Base-by-base conservation (phyloP, 2,888 invertebrate species). In the Catocala sponsa region DNA sequence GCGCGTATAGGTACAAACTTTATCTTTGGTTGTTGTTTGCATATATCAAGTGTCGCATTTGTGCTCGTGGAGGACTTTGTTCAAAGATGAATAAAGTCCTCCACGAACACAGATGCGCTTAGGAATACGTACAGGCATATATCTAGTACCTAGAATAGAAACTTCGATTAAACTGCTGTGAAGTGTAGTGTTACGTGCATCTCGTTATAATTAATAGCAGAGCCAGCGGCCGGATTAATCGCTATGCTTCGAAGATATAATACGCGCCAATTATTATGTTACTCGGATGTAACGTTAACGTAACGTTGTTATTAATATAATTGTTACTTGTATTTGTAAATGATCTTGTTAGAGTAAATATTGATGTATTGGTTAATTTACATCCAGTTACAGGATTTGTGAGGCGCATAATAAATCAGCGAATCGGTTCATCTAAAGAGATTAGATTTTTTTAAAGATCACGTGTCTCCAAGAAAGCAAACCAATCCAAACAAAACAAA, bases 91-190 rank as follows among this genome's bases (percentile, higher is more conserved):
- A n/a, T n/a, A n/a, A n/a, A n/a, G n/a, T n/a, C n/a, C n/a, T n/a
- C n/a, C n/a, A n/a, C n/a, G n/a, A n/a, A n/a, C n/a, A n/a, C n/a
- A n/a, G n/a, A n/a, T n/a, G 47, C 12, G 25, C 13, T 13, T 33
- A 48, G 7, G 10, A 1, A 33, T 25, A 12, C 32, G 11, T 42
- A 11, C 15, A 41, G 13, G 35, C 15, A 43, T 52, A 15, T 47
- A 57, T 38, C 25, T 41, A 6, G 6, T 47, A 57, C 33, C 25
- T 41, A 6, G 6, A 13, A 35, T 33, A 47, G 43, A 60, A 69
- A 75, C 64, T 67, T 58, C 46, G 51, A 69, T 66, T 54, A 60
- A 64, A 69, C 61, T 47, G 10, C 38, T 47, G 58, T n/a, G 25
- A 54, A 60, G 42, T 57, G 49, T 59, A 54, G 12, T 33, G 12